phyloP scores from a whole-genome alignment of 92 coral and sea anemone genomes.

The Galaxea fascicularis region DNA sequence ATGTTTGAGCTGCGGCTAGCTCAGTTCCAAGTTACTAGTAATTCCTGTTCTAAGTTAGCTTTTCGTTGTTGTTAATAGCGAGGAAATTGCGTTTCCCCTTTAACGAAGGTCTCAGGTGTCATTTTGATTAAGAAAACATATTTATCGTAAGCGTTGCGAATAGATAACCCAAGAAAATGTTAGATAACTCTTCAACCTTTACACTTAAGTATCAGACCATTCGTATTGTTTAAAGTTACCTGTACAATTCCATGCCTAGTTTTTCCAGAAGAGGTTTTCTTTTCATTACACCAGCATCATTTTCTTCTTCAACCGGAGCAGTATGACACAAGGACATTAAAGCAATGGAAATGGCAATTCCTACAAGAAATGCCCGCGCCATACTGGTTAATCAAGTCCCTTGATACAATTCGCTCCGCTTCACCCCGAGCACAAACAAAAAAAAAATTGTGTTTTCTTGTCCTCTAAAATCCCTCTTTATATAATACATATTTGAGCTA shows the following conservation, averaged over 20 bases:
- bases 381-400: neutral
- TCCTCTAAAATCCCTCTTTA: neutral
- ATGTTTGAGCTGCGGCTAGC: no score
- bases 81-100: no score
- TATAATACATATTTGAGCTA: neutral
- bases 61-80: no score
- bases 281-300: conserved; percentile 1
- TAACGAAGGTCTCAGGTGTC: no score
- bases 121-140: no score
- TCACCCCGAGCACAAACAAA: neutral
- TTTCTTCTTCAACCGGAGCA: conserved; percentile 7
- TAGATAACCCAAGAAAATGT: no score
- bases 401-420: neutral
- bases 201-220: neutral
- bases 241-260: conserved; percentile 52
- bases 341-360: conserved; percentile 5
- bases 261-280: conserved; percentile 37
- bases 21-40: no score
- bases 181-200: neutral
- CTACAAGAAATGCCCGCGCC: conserved; percentile 12
- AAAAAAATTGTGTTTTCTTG: neutral
- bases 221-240: conserved; percentile 14
- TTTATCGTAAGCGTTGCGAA: no score
- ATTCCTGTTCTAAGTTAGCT: no score
- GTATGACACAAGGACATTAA: neutral